phyloP scores from a whole-genome alignment of 2,888 invertebrate species.

The Embidobia sp. region DNA sequence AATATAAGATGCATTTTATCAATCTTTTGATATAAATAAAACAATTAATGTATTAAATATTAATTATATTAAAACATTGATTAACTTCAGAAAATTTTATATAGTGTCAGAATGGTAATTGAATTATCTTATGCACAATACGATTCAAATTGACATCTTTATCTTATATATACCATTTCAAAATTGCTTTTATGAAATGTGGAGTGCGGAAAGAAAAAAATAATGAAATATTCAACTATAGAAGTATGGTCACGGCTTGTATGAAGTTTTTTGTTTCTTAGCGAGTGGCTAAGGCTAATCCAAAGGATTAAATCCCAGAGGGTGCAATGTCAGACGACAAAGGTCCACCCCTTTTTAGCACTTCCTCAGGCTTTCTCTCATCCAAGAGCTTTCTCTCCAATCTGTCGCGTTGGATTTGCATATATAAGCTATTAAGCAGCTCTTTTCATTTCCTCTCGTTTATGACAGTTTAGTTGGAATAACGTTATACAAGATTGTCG shows the following conservation, averaged over 20 bases:
- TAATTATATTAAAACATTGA: no score
- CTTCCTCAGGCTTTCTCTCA: constrained; percentile 68
- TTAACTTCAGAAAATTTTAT: no score
- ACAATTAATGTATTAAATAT: no score
- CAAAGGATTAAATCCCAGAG: constrained; percentile 67
- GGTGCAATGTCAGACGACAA: constrained; percentile 63
- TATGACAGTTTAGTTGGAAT: constrained; percentile 82
- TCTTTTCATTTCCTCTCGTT: constrained; percentile 82
- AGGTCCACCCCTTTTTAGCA: constrained; percentile 71
- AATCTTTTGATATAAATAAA: no score
- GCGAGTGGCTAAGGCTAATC: constrained; percentile 47
- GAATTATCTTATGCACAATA: no score
- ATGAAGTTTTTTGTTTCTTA: constrained; percentile 39
- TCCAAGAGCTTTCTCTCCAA: constrained; percentile 76
- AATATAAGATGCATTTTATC: no score
- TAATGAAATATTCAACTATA: no score
- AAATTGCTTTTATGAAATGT: no score
- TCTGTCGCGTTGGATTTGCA: constrained; percentile 80
- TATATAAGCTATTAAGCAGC: constrained; percentile 82
- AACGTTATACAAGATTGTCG: constrained; percentile 80
- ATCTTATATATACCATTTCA: no score
- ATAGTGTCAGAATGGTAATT: no score
- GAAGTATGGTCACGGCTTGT: background rate
- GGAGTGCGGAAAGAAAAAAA: no score
- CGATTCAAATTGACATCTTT: no score